These are phyloP conservation scores for Leptopilina myrica DNA, from an alignment of 2,888 invertebrate species.

Conservation along the genomic window DNA sequence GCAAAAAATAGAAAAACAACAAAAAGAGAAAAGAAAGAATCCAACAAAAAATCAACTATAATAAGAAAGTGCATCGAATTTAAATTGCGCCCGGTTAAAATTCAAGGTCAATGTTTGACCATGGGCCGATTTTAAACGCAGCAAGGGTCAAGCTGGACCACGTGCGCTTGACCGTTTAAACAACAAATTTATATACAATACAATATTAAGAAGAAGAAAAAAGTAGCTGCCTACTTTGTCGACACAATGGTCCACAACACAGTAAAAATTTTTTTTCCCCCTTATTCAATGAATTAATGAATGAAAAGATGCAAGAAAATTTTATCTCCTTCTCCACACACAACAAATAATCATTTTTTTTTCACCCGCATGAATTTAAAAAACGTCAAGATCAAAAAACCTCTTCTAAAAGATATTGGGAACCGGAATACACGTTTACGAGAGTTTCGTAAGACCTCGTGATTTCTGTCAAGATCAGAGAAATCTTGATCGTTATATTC, in stretches of 20 bases:
- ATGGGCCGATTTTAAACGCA: slow-evolving; percentile 18
- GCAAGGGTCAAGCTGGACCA: slow-evolving; percentile 18
- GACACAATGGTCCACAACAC: not conserved
- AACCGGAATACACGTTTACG: not conserved
- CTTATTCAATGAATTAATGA: no score
- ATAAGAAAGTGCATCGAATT: not conserved
- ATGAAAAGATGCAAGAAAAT: no score
- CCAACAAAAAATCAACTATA: not conserved
- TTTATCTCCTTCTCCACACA: no score
- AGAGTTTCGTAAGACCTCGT: slow-evolving; percentile 52
- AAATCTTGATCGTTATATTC: slow-evolving; percentile 60
- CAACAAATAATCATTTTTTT: no score
- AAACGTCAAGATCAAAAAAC: slow-evolving; percentile 22
- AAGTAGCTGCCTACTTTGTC: slow-evolving; percentile 7
- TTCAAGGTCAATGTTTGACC: slow-evolving; percentile 26
- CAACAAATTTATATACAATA: not conserved
- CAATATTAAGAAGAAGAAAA: no score
- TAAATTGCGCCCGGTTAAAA: not conserved
- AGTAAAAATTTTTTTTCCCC: not conserved
- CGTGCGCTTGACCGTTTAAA: not conserved
- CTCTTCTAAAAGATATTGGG: not conserved
- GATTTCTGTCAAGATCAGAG: slow-evolving; percentile 67
- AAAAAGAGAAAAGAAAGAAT: not conserved
- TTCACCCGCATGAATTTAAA: not conserved
- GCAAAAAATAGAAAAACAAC: not conserved